A percentile compares a stretch with the other conserved stretches of the same genome.
These are phyloP conservation scores for Empis livida DNA, from an alignment of 2,888 invertebrate genomes.

Conservation along the genomic window DNA sequence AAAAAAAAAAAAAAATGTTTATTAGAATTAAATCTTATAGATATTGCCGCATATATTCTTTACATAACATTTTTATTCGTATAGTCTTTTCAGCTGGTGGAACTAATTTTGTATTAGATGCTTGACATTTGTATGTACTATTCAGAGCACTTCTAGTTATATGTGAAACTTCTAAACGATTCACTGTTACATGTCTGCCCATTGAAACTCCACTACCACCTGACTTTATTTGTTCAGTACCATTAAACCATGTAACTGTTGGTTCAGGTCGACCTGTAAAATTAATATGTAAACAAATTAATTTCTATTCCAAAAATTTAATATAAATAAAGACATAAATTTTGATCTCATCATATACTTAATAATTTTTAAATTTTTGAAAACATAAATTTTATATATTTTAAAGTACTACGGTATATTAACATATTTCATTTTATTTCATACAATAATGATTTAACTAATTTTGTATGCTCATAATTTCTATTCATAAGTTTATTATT, in stretches of 20 bases:
- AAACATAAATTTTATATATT: too few species aligned
- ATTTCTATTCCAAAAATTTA: too few species aligned
- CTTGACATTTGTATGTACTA: constrained; percentile 77
- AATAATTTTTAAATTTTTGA: too few species aligned
- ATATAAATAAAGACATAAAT: too few species aligned
- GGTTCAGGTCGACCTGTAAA: constrained; percentile 76
- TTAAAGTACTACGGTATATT: too few species aligned
- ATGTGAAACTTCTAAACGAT: constrained; percentile 59
- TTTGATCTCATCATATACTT: too few species aligned
- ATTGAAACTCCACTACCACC: constrained; percentile 58
- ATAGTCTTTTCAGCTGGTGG: constrained; percentile 72
- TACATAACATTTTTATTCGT: constrained; percentile 69
- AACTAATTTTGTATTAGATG: constrained; percentile 75
- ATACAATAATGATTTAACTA: too few species aligned
- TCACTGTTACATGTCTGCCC: constrained; percentile 64
- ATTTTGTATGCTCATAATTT: too few species aligned
- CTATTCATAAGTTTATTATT: too few species aligned
- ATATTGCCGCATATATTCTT: constrained; percentile 36
- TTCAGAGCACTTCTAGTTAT: constrained; percentile 66
- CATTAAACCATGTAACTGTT: constrained; percentile 73
- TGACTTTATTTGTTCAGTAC: constrained; percentile 56
- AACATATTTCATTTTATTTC: too few species aligned
- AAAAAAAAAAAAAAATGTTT: neutral
- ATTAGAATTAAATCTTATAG: neutral
- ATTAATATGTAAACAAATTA: too few species aligned